Evolutionary conservation across 2,113 vertebrate species (phyloP).

Genomic region (Tylochromis polylepis): DNA sequence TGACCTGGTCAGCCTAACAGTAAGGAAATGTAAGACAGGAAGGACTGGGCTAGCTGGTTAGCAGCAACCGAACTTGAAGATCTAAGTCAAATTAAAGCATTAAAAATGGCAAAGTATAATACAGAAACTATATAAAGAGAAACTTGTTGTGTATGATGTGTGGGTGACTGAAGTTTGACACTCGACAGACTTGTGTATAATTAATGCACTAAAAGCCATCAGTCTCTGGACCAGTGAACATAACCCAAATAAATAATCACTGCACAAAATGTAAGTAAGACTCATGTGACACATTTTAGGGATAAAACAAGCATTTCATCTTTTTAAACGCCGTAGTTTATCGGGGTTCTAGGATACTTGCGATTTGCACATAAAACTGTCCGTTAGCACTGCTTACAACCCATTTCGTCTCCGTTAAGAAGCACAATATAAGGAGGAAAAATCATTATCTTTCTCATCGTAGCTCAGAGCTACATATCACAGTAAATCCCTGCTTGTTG

Average conservation of each 20-base stretch:
- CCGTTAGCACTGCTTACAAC: not conserved
- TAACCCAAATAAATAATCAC: not conserved
- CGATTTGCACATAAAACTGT: not conserved
- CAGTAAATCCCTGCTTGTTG: not conserved
- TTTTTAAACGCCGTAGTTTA: accelerated
- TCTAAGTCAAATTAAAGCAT: not conserved
- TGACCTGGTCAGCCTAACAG: not conserved
- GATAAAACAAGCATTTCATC: not conserved
- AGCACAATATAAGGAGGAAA: not conserved
- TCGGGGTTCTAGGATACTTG: not conserved
- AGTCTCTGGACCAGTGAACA: not conserved
- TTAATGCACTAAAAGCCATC: not conserved
- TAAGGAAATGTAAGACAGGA: not conserved
- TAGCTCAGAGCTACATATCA: not conserved
- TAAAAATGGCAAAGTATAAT: not conserved
- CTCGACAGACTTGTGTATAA: not conserved
- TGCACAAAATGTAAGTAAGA: not conserved
- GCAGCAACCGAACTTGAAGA: not conserved
- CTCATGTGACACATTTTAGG: not conserved
- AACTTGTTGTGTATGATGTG: not conserved
- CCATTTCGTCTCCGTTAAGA: not conserved
- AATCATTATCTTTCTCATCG: not conserved
- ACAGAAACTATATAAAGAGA: not conserved
- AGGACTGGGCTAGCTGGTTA: not conserved
- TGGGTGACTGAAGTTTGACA: not conserved